phyloP scores from a whole-genome alignment of 2,797 vertebrate genomes.

The Lepilemur ruficaudatus region DNA sequence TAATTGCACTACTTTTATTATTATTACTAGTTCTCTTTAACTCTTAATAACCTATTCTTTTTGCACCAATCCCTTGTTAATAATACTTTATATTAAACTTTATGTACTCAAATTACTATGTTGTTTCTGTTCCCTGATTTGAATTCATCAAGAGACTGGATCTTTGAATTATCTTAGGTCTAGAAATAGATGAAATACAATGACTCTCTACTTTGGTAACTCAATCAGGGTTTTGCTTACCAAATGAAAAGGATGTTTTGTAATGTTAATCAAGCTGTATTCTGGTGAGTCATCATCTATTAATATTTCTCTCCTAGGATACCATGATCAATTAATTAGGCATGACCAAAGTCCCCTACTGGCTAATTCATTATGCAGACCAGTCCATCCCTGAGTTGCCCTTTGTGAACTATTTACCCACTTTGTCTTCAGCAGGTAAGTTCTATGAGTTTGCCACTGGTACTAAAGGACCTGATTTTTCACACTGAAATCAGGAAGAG shows the following conservation, averaged over 20 bases:
- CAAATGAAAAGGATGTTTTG: background rate
- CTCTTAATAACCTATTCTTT: background rate
- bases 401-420: background rate
- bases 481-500: background rate
- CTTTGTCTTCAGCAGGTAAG: background rate
- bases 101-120: background rate
- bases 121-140: background rate
- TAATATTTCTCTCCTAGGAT: background rate
- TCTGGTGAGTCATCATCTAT: background rate
- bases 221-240: background rate
- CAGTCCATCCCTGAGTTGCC: background rate
- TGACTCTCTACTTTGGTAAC: background rate
- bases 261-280: background rate
- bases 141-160: background rate
- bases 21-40: background rate
- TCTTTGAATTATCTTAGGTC: background rate
- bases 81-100: background rate
- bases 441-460: background rate
- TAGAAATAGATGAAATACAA: background rate
- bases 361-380: background rate
- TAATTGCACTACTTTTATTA: background rate
- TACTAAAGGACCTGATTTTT: background rate
- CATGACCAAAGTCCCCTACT: background rate
- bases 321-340: background rate
- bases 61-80: background rate